Evolutionary conservation across 2,113 vertebrate species (phyloP).

Genomic region (Phylloscopus trochilus): DNA sequence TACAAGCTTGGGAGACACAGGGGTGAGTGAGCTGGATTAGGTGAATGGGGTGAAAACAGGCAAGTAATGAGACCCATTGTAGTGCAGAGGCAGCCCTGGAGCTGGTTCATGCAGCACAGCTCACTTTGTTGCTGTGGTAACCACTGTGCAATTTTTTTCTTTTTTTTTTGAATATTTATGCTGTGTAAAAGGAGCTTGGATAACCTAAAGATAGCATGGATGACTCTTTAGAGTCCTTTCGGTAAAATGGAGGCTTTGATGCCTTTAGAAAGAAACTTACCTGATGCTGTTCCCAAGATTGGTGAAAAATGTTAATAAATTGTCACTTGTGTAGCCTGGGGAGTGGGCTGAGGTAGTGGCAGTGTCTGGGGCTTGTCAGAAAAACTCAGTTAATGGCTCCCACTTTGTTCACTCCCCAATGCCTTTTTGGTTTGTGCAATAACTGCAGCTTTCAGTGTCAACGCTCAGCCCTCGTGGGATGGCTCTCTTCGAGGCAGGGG

Average conservation of each 20-base stretch:
- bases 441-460: background rate
- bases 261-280: background rate
- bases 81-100: background rate
- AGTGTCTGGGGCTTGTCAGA: background rate
- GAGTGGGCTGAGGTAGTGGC: background rate
- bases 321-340: background rate
- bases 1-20: rapidly evolving
- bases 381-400: background rate
- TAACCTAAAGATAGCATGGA: background rate
- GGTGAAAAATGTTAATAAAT: background rate
- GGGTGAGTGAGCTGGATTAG: background rate
- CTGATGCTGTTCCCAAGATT: rapidly evolving
- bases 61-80: background rate
- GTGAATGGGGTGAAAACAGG: background rate
- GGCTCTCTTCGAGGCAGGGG: constrained; percentile 79
- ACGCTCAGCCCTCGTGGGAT: background rate
- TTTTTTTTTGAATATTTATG: background rate
- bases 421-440: background rate
- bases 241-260: background rate
- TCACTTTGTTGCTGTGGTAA: background rate
- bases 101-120: background rate
- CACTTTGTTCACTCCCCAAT: background rate
- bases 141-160: background rate
- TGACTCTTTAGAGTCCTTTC: background rate
- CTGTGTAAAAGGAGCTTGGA: background rate